These are phyloP conservation scores for Chirona hameri DNA, from an alignment of 2,888 invertebrate species.

Conservation along the genomic window DNA sequence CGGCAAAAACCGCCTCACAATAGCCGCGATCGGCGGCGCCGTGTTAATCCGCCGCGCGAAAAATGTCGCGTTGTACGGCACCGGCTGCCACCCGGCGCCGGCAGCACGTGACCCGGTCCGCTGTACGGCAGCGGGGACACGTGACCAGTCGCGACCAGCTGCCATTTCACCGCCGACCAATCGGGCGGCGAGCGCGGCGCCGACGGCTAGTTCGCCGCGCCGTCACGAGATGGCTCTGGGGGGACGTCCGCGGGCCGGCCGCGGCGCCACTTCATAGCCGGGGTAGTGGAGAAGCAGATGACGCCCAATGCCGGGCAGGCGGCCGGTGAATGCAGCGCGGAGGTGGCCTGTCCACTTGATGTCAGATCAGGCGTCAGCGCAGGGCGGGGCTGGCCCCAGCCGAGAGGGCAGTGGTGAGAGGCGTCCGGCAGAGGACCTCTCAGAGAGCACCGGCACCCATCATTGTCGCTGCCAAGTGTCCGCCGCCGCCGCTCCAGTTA, in stretches of 20 bases:
- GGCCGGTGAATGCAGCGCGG: no score
- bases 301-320: no score
- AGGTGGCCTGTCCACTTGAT: no score
- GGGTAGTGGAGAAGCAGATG: not conserved
- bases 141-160: not conserved
- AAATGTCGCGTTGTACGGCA: not conserved
- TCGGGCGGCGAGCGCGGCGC: not conserved
- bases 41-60: not conserved
- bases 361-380: no score
- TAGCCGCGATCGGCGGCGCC: not conserved
- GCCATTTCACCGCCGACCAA: slow-evolving; percentile 9
- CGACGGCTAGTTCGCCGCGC: not conserved
- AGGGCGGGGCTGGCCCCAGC: no score
- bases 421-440: no score
- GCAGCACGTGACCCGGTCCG: not conserved
- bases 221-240: slow-evolving; percentile 12
- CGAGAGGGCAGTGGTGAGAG: no score
- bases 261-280: not conserved
- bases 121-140: not conserved
- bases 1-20: not conserved
- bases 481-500: no score
- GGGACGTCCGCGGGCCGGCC: not conserved
- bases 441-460: no score
- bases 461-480: no score
- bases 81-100: not conserved